phyloP scores from a whole-genome alignment of 2,888 invertebrate genomes.

The Dicyrtoma fusca region DNA sequence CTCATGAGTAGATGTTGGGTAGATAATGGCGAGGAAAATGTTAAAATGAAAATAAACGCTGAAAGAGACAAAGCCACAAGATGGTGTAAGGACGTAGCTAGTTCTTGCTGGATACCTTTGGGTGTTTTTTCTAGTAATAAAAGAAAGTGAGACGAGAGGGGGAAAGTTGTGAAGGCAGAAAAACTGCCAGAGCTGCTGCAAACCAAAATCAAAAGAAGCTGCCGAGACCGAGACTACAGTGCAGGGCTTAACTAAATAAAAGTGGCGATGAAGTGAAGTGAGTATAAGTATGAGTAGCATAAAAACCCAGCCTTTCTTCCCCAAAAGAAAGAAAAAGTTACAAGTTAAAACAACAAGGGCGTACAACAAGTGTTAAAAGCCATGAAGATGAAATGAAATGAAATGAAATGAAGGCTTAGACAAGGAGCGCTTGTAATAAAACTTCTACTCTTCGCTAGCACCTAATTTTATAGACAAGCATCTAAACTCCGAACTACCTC shows the following conservation, averaged over 20 bases:
- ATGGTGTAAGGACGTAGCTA: too few relatives aligned
- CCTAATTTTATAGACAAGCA: slow-evolving; percentile 19
- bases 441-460: slow-evolving; percentile 5
- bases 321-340: not conserved
- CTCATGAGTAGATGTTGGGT: too few relatives aligned
- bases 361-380: slow-evolving; percentile 21
- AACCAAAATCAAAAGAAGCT: not conserved
- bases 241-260: not conserved
- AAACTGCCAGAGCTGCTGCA: not conserved
- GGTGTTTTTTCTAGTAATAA: slow-evolving; percentile 22
- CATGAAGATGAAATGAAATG: slow-evolving; percentile 5
- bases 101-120: slow-evolving; percentile 9
- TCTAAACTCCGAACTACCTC: not conserved
- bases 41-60: too few relatives aligned
- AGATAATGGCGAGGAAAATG: too few relatives aligned
- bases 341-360: slow-evolving; percentile 5
- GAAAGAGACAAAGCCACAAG: too few relatives aligned
- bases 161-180: not conserved
- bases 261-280: not conserved
- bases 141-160: slow-evolving; percentile 23
- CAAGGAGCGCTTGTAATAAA: slow-evolving; percentile 14
- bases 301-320: too few relatives aligned
- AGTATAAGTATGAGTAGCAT: not conserved
- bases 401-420: slow-evolving; percentile 18
- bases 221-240: not conserved